Evolutionary conservation across 2,888 invertebrate genomes (phyloP).

Genomic region (Andrena camellia): DNA sequence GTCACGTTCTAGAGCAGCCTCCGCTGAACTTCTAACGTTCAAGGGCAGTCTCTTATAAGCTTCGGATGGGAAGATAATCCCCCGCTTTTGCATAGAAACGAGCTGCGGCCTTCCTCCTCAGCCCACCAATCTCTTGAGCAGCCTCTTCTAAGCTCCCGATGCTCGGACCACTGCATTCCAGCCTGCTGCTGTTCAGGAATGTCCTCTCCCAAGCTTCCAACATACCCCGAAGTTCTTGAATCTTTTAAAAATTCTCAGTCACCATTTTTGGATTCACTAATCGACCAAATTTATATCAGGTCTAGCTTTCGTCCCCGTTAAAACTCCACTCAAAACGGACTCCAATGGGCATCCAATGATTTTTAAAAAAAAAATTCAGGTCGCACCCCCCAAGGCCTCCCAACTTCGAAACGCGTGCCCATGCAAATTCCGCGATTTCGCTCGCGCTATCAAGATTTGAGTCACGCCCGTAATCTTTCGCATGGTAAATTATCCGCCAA

Average conservation of each 20-base stretch:
- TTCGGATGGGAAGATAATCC: conserved; percentile 4
- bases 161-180: no score
- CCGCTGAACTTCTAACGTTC: neutral
- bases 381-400: no score
- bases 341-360: no score
- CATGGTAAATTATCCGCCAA: conserved; percentile 75
- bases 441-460: conserved; percentile 60
- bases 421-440: conserved; percentile 59
- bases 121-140: neutral
- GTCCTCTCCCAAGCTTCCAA: neutral
- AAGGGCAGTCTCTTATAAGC: neutral
- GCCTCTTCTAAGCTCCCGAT: neutral
- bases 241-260: no score
- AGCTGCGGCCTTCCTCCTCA: neutral
- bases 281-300: no score
- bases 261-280: no score
- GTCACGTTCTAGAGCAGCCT: neutral
- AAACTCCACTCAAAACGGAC: no score
- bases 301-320: no score
- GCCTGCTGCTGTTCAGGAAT: neutral
- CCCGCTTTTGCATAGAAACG: neutral
- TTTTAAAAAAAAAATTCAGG: no score
- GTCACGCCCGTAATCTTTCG: conserved; percentile 71
- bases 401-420: conserved; percentile 28
- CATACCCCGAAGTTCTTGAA: no score